Conservation (phyloP, 2,888 invertebrate species). For the Cheilosia urbana region DNA sequence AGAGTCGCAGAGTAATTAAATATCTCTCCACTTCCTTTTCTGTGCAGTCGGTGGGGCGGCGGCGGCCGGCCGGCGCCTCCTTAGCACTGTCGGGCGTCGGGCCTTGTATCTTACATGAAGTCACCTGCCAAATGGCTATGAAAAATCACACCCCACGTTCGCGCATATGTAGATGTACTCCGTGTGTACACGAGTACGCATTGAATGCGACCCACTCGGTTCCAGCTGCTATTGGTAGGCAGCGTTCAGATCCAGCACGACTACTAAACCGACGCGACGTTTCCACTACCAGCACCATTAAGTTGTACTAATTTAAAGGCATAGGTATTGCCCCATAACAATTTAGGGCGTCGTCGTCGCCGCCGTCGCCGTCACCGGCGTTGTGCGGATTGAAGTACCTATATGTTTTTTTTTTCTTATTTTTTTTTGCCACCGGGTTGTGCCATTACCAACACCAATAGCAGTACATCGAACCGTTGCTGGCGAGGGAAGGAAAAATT, state of each 20-base stretch:
- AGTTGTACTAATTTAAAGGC: constrained; percentile 76
- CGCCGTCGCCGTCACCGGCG: constrained; percentile 27
- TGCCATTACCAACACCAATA: constrained; percentile 25
- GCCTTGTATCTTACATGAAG: constrained; percentile 51
- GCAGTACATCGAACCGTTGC: constrained; percentile 9
- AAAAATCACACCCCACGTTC: constrained; percentile 65
- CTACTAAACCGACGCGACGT: neutral
- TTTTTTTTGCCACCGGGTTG: constrained; percentile 23
- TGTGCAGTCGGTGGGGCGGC: constrained; percentile 9
- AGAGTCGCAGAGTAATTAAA: constrained; percentile 71
- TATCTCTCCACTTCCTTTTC: constrained; percentile 64
- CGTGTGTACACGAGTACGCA: constrained; percentile 39
- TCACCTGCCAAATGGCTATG: constrained; percentile 69
- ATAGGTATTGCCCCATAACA: constrained; percentile 72
- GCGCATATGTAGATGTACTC: constrained; percentile 1
- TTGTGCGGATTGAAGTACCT: constrained; percentile 38
- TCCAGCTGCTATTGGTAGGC: constrained; percentile 11
- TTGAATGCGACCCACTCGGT: constrained; percentile 48
- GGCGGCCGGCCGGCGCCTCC: constrained; percentile 39
- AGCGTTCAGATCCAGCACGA: neutral
- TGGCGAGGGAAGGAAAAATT: constrained; percentile 39
- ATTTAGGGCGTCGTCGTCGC: constrained; percentile 72
- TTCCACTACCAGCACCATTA: constrained; percentile 58
- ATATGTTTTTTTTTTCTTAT: constrained; percentile 8
- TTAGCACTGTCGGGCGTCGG: constrained; percentile 23